Conservation (phyloP, 2,888 invertebrate genomes). For the Adelphocoris suturalis region DNA sequence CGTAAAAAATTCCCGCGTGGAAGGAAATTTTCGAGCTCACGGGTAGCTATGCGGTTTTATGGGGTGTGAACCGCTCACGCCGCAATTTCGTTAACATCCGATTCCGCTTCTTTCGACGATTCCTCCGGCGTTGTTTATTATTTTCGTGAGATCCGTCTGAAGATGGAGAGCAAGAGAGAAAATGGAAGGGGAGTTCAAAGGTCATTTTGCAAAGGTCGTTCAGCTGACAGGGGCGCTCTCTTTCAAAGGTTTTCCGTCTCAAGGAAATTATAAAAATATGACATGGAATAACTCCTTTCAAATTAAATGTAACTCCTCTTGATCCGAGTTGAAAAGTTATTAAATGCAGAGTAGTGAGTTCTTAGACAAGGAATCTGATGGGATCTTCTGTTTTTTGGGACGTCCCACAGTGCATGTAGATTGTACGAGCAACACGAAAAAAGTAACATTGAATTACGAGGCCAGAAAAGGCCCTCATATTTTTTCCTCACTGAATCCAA, state of each 20-base stretch:
- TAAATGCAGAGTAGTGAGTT: too few species aligned
- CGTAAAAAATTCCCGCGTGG: neutral
- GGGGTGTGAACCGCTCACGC: slow-evolving; percentile 29
- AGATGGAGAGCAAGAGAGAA: neutral
- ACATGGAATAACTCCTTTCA: neutral
- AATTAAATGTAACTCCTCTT: neutral
- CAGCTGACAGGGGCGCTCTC: slow-evolving; percentile 10
- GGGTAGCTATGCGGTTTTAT: slow-evolving; percentile 24
- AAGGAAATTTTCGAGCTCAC: neutral
- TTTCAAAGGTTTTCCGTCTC: slow-evolving; percentile 18
- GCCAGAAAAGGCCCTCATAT: too few species aligned
- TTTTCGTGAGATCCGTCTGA: slow-evolving; percentile 41
- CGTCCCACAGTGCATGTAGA: too few species aligned
- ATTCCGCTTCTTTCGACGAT: slow-evolving; percentile 19
- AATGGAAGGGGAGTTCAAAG: neutral
- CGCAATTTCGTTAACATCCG: slow-evolving; percentile 28
- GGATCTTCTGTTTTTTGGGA: too few species aligned
- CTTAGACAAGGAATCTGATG: too few species aligned
- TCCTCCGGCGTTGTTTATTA: slow-evolving; percentile 10
- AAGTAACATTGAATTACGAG: too few species aligned
- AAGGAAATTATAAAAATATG: neutral
- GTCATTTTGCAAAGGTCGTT: slow-evolving; percentile 26
- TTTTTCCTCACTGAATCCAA: too few species aligned
- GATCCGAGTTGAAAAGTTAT: neutral
- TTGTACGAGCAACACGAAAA: too few species aligned